phyloP scores from a whole-genome alignment of 2,888 invertebrate genomes.

The Cheilosia vulpina region DNA sequence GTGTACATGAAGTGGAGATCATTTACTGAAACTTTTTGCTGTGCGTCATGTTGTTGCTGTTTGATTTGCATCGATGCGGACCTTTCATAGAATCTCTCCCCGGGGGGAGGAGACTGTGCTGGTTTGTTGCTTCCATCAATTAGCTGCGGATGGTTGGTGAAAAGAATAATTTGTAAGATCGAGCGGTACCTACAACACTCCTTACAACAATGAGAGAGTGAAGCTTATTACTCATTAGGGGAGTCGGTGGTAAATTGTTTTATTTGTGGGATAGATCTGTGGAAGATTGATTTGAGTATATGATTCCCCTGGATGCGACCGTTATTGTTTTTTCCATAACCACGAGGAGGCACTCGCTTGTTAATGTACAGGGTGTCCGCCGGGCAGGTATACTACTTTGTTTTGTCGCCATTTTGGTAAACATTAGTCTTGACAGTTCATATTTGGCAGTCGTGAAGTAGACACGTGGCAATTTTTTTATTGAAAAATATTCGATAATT shows the following conservation, averaged over 20 bases:
- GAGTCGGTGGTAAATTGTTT: conserved; percentile 46
- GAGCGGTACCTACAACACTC: background rate
- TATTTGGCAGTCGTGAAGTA: too few relatives aligned
- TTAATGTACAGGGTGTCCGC: too few relatives aligned
- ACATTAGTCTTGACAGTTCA: too few relatives aligned
- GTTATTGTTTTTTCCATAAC: conserved; percentile 25
- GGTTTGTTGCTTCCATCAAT: conserved; percentile 67
- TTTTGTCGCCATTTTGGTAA: too few relatives aligned
- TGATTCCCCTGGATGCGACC: conserved; percentile 18
- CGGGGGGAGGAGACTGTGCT: conserved; percentile 8
- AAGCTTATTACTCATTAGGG: conserved; percentile 64
- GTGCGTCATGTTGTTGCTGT: conserved; percentile 12
- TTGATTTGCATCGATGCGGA: conserved; percentile 70
- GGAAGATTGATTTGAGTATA: conserved; percentile 49
- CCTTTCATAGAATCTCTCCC: conserved; percentile 62
- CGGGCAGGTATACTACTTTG: too few relatives aligned
- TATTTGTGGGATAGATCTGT: conserved; percentile 24
- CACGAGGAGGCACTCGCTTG: too few relatives aligned
- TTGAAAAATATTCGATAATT: too few relatives aligned
- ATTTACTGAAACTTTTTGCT: conserved; percentile 42
- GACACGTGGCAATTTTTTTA: too few relatives aligned
- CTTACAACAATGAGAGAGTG: conserved; percentile 50
- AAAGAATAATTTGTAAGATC: conserved; percentile 64
- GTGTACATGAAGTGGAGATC: conserved; percentile 8
- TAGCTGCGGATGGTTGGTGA: conserved; percentile 53